A percentile compares a stretch with the other conserved stretches of the same genome.
These are phyloP conservation scores for Chondrilla cf. caribensis DNA, from an alignment of 37 sponge, comb jelly and placozoan genomes.

Conservation along the genomic window DNA sequence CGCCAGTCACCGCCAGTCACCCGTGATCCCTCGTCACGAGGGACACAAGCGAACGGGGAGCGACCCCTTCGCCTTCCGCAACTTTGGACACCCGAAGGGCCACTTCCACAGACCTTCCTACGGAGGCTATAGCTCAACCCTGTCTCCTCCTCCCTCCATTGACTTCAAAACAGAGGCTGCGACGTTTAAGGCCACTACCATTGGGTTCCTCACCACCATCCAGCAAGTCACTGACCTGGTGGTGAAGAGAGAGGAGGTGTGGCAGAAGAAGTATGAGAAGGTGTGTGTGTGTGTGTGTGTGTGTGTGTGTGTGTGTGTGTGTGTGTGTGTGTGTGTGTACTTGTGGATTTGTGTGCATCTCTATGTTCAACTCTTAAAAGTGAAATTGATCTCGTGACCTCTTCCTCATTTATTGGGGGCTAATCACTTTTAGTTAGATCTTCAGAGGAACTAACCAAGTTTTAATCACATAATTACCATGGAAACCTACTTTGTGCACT, in stretches of 20 bases:
- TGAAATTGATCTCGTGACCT: neutral
- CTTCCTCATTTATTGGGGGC: neutral
- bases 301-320: slow-evolving; percentile 24
- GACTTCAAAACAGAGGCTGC: slow-evolving; percentile 78
- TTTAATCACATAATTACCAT: too few relatives aligned
- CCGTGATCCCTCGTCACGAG: slow-evolving; percentile 31
- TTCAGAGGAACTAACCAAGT: too few relatives aligned
- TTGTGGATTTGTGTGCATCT: too few relatives aligned
- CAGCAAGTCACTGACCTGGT: slow-evolving; percentile 78
- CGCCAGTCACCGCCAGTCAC: slow-evolving; percentile 19
- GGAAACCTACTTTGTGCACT: too few relatives aligned
- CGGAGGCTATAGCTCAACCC: neutral
- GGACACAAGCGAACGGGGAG: slow-evolving; percentile 79
- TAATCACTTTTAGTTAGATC: too few relatives aligned
- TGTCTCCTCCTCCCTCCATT: slow-evolving; percentile 15
- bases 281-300: slow-evolving; percentile 35
- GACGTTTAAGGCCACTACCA: slow-evolving; percentile 93
- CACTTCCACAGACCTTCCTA: slow-evolving; percentile 14
- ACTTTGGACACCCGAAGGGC: neutral
- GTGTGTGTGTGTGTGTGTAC: neutral
- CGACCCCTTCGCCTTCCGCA: slow-evolving; percentile 68
- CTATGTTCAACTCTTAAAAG: too few relatives aligned
- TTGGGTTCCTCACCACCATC: slow-evolving; percentile 74
- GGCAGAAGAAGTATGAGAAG: slow-evolving; percentile 85
- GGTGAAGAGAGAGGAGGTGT: slow-evolving; percentile 71